phyloP scores from a whole-genome alignment of 2,888 invertebrate species.

The Prenolepis imparis region DNA sequence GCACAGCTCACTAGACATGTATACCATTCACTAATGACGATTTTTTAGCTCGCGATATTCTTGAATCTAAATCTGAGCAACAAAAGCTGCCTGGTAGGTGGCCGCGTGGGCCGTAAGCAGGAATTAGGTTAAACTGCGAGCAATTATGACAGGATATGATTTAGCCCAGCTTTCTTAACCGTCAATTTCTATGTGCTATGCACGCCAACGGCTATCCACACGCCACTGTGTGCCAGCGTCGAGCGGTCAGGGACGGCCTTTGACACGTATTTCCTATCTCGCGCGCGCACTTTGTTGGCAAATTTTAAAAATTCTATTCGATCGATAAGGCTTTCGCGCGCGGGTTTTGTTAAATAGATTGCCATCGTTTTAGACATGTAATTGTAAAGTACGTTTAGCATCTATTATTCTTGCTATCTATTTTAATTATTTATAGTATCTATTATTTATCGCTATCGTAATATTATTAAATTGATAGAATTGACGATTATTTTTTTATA shows the following conservation, averaged over 20 bases:
- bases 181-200: slow-evolving; percentile 75
- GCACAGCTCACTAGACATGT: not conserved
- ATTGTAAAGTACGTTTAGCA: not conserved
- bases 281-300: slow-evolving; percentile 16
- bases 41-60: slow-evolving; percentile 35
- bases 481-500: too few species aligned
- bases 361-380: not conserved
- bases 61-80: slow-evolving; percentile 28
- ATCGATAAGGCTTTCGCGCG: slow-evolving; percentile 29
- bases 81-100: slow-evolving; percentile 59
- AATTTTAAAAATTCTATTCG: slow-evolving; percentile 25
- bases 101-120: slow-evolving; percentile 67
- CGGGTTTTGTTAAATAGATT: slow-evolving; percentile 4
- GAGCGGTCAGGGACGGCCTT: slow-evolving; percentile 80
- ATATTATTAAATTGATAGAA: too few species aligned
- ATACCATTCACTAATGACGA: not conserved
- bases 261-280: slow-evolving; percentile 75
- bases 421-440: too few species aligned
- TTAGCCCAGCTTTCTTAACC: slow-evolving; percentile 80
- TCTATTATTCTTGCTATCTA: too few species aligned
- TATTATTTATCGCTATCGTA: too few species aligned
- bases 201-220: slow-evolving; percentile 73
- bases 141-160: slow-evolving; percentile 83
- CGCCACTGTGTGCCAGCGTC: slow-evolving; percentile 61
- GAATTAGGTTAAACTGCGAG: slow-evolving; percentile 81